Conservation (phyloP, 2,113 vertebrate species). For the Sphyrna mokarran region DNA sequence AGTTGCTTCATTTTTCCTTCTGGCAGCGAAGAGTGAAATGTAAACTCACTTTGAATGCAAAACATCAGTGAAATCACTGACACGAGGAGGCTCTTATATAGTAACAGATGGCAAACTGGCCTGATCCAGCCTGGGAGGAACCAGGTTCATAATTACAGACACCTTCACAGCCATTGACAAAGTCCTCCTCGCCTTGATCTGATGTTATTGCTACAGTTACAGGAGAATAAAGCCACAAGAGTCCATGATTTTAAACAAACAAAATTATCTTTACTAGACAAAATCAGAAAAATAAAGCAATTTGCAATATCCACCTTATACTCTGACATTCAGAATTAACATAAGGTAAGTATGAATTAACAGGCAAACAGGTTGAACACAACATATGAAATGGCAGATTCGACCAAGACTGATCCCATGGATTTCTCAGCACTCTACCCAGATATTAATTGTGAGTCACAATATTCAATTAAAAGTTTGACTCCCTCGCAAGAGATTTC, state of each 20-base stretch:
- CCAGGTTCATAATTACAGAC: background rate
- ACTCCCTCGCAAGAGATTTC: too few species aligned
- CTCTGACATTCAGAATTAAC: too few species aligned
- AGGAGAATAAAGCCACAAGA: background rate
- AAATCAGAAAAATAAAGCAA: too few species aligned
- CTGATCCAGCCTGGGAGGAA: background rate
- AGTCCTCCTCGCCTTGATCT: background rate
- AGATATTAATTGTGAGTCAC: too few species aligned
- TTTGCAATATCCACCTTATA: too few species aligned
- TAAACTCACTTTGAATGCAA: background rate
- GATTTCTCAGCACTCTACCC: too few species aligned
- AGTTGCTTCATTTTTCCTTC: background rate
- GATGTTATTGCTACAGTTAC: background rate
- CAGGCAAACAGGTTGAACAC: too few species aligned
- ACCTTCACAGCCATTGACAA: background rate
- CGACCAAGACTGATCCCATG: too few species aligned
- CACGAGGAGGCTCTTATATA: background rate
- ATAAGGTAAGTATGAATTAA: too few species aligned
- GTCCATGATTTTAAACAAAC: background rate
- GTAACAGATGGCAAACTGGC: background rate
- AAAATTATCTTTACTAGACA: too few species aligned
- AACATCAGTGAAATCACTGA: background rate
- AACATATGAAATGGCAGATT: too few species aligned
- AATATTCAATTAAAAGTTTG: too few species aligned
- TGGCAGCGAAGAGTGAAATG: background rate